Conservation (phyloP, 2,797 vertebrate species). For the Coendou prehensilis region DNA sequence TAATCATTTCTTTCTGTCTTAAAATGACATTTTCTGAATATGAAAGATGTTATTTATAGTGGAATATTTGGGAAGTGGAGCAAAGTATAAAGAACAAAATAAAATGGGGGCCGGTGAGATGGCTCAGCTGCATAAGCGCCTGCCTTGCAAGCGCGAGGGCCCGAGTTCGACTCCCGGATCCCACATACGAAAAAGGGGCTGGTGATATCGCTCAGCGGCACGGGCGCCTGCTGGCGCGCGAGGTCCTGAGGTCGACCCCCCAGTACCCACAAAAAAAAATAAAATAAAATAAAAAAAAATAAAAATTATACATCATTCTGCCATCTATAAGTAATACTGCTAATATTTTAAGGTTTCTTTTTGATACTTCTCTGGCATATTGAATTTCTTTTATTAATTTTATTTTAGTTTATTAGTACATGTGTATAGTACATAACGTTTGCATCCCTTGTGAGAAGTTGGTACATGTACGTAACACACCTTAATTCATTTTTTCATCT, state of each 20-base stretch:
- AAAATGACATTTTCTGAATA: constrained; percentile 2
- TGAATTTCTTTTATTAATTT: constrained; percentile 14
- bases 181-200: too few relatives aligned
- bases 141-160: too few relatives aligned
- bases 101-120: too few relatives aligned
- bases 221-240: too few relatives aligned
- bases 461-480: background rate
- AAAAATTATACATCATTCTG: background rate
- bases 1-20: background rate
- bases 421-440: background rate
- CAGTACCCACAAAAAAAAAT: too few relatives aligned
- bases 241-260: too few relatives aligned
- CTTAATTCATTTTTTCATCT: background rate
- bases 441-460: background rate
- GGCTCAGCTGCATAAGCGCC: too few relatives aligned
- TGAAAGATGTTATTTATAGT: background rate
- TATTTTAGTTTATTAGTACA: background rate
- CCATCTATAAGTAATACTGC: background rate
- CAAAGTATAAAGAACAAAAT: constrained; percentile 46
- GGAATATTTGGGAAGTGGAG: constrained; percentile 10
- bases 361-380: background rate
- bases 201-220: too few relatives aligned
- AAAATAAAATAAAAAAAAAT: too few relatives aligned
- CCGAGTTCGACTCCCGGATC: too few relatives aligned
- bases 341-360: background rate